Evolutionary conservation across 2,888 invertebrate genomes (phyloP).

Genomic region (Eudemis profundana): DNA sequence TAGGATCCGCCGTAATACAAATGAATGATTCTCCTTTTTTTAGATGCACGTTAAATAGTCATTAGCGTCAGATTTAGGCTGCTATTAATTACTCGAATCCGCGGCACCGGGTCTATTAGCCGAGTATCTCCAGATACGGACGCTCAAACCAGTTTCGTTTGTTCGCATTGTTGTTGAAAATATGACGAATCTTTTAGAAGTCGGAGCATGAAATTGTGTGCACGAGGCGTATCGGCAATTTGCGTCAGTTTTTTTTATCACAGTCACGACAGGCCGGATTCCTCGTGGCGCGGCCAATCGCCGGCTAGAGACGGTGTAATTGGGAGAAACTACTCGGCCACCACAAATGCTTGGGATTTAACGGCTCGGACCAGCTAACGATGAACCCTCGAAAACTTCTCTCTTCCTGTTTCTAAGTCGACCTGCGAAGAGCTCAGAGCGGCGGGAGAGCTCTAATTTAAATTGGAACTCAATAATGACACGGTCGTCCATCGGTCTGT

Average conservation of each 20-base stretch:
- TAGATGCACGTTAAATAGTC: conserved; percentile 64
- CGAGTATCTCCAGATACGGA: conserved; percentile 48
- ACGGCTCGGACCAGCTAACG: conserved; percentile 62
- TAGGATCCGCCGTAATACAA: conserved; percentile 53
- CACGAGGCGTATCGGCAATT: conserved; percentile 84
- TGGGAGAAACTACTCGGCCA: conserved; percentile 82
- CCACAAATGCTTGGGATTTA: conserved; percentile 79
- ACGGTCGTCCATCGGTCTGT: conserved; percentile 65
- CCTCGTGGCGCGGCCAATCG: conserved; percentile 78
- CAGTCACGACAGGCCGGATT: conserved; percentile 84
- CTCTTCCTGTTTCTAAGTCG: conserved; percentile 49
- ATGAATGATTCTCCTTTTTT: conserved; percentile 57
- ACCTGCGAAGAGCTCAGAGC: conserved; percentile 50
- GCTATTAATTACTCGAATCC: conserved; percentile 69
- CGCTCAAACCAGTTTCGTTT: conserved; percentile 56
- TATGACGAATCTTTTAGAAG: conserved; percentile 80
- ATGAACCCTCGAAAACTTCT: conserved; percentile 64
- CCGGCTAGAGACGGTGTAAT: conserved; percentile 81
- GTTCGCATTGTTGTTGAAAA: conserved; percentile 64
- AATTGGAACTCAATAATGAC: conserved; percentile 72
- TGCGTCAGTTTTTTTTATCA: conserved; percentile 84
- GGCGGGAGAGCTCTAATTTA: conserved; percentile 60
- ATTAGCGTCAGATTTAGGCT: conserved; percentile 62
- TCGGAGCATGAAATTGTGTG: conserved; percentile 83
- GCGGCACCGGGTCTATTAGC: conserved; percentile 53